These are phyloP conservation scores for Spermophilus dauricus DNA, from an alignment of 2,113 vertebrate genomes.

Conservation along the genomic window DNA sequence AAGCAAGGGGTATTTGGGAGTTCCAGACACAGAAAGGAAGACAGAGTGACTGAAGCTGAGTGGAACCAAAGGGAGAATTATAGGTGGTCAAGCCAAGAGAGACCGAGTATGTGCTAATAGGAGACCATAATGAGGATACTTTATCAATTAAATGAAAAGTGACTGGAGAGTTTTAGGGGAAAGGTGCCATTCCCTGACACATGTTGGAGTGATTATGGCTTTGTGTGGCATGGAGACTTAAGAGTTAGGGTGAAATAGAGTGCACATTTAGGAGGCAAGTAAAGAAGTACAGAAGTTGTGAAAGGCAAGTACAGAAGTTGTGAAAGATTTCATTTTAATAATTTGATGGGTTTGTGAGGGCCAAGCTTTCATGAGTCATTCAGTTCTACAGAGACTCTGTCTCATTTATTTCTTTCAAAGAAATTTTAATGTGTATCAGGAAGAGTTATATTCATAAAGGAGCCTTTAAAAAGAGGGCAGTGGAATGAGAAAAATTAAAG, in stretches of 20 bases:
- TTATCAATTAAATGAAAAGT: background rate
- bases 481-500: conserved; percentile 26
- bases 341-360: conserved; percentile 18
- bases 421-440: background rate
- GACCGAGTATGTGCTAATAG: accelerated
- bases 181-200: background rate
- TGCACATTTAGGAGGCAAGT: background rate
- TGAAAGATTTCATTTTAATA: conserved; percentile 17
- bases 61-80: background rate
- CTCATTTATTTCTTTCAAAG: conserved; percentile 29
- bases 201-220: accelerated
- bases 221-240: background rate
- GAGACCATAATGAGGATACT: background rate
- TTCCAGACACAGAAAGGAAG: no score
- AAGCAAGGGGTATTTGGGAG: background rate
- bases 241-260: background rate
- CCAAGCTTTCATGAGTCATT: background rate
- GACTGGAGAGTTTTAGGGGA: background rate
- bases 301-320: background rate
- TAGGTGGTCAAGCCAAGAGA: background rate
- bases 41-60: background rate
- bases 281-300: background rate
- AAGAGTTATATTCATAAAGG: conserved; percentile 9
- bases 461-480: background rate
- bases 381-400: background rate